phyloP scores from a whole-genome alignment of 2,888 invertebrate species.

The Psylliodes chrysocephalus region DNA sequence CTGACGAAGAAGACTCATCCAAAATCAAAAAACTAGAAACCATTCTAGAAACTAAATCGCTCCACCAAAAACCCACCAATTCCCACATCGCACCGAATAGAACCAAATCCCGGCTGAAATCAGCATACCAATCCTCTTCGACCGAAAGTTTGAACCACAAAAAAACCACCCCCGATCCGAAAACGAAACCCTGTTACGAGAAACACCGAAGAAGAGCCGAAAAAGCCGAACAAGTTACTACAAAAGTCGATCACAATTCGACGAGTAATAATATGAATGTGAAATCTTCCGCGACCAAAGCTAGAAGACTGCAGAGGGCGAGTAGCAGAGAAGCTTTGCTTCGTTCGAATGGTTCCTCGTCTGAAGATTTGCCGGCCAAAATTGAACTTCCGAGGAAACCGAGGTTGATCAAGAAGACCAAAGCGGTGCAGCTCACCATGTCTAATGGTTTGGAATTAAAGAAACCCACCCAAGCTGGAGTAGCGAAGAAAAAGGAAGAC shows the following conservation, averaged over 20 bases:
- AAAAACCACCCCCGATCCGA: conserved; percentile 34
- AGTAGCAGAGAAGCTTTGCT: conserved; percentile 66
- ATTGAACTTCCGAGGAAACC: conserved; percentile 59
- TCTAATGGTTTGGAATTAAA: conserved; percentile 57
- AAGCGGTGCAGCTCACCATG: conserved; percentile 55
- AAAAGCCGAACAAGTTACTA: conserved; percentile 9
- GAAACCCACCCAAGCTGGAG: conserved; percentile 41
- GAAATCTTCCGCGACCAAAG: conserved; percentile 53
- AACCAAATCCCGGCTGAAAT: conserved; percentile 53
- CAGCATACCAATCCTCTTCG: conserved; percentile 62
- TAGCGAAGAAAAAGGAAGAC: conserved; percentile 45
- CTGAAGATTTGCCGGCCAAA: conserved; percentile 64
- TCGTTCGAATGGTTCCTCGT: conserved; percentile 66
- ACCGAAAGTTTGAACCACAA: conserved; percentile 58
- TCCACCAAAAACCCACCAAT: conserved; percentile 53
- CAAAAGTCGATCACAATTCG: conserved; percentile 25
- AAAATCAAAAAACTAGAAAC: conserved; percentile 58
- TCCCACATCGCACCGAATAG: conserved; percentile 38
- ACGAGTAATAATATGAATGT: too few species aligned
- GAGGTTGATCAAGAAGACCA: conserved; percentile 60
- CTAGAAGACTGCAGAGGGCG: conserved; percentile 65
- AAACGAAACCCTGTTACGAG: conserved; percentile 39
- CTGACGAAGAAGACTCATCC: conserved; percentile 58
- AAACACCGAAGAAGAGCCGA: conserved; percentile 46
- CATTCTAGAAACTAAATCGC: conserved; percentile 63